Conservation (phyloP, 2,888 invertebrate genomes). For the Phanerotoma sp. region DNA sequence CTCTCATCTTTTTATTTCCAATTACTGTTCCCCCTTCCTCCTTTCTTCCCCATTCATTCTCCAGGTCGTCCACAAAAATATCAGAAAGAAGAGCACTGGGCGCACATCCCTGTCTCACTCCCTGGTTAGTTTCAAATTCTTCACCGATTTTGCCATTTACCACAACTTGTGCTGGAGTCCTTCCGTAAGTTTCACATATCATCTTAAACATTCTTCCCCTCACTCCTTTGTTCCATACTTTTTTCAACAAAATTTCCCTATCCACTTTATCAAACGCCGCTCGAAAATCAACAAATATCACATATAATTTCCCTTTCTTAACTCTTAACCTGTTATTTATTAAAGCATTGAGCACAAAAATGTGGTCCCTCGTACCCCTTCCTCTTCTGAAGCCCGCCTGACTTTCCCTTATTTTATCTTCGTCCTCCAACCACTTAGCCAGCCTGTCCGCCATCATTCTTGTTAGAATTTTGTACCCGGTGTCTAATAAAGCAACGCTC, state of each 20-base stretch:
- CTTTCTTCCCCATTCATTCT: slow-evolving; percentile 9
- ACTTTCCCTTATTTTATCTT: too few relatives aligned
- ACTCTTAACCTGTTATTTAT: background rate
- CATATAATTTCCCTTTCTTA: too few relatives aligned
- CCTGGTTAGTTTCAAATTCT: slow-evolving; percentile 5
- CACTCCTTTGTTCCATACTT: slow-evolving; percentile 9
- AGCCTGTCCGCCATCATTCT: too few relatives aligned
- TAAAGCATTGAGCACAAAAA: background rate
- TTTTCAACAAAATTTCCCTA: background rate
- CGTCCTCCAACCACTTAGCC: too few relatives aligned
- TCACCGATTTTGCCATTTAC: background rate
- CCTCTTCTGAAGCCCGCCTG: too few relatives aligned
- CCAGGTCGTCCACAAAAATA: slow-evolving; percentile 14
- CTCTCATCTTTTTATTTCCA: background rate
- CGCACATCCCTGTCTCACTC: slow-evolving; percentile 15
- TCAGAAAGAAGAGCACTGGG: slow-evolving; percentile 13
- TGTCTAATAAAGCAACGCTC: too few relatives aligned
- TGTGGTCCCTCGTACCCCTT: background rate
- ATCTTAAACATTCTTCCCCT: slow-evolving; percentile 9
- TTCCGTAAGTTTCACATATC: slow-evolving; percentile 15
- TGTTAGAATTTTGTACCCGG: too few relatives aligned
- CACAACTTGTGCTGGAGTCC: slow-evolving; percentile 15
- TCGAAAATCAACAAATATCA: background rate
- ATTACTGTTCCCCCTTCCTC: slow-evolving; percentile 13
- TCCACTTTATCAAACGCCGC: slow-evolving; percentile 12